A percentile compares a stretch with the other conserved stretches of the same genome.
These are phyloP conservation scores for Nemapogon koenigi DNA, from an alignment of 2,888 invertebrate species.

Conservation along the genomic window DNA sequence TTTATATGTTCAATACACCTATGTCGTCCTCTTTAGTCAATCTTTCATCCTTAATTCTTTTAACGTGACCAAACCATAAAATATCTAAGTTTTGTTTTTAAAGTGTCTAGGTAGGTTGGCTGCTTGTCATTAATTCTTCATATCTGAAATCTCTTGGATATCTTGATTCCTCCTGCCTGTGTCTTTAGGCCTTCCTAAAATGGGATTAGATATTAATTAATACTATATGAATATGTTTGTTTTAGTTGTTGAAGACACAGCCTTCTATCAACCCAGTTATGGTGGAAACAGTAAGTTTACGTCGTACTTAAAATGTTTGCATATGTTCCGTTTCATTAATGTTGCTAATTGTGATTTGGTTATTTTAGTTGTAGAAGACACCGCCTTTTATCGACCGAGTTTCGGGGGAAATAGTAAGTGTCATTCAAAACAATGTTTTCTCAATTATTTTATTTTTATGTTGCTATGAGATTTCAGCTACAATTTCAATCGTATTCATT, in stretches of 20 bases:
- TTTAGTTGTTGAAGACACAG: constrained; percentile 5
- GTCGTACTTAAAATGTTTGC: neutral
- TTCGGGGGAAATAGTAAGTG: constrained; percentile 3
- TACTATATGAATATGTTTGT: neutral
- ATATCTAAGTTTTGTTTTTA: too few species aligned
- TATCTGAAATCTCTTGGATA: too few species aligned
- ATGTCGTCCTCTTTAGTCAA: too few species aligned
- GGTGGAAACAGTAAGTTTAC: constrained; percentile 5
- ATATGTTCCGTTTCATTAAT: too few species aligned
- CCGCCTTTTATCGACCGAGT: constrained; percentile 3
- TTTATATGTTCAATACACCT: too few species aligned
- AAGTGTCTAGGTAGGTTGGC: too few species aligned
- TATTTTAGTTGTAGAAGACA: constrained; percentile 7
- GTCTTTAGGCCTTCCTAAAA: too few species aligned
- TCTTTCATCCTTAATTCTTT: too few species aligned
- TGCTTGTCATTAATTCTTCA: too few species aligned
- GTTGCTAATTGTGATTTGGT: too few species aligned
- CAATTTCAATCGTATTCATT: neutral
- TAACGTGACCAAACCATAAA: too few species aligned
- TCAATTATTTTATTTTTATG: neutral
- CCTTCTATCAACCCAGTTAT: constrained; percentile 5
- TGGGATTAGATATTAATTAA: constrained; percentile 1
- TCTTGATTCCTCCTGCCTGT: too few species aligned
- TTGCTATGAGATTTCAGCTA: neutral
- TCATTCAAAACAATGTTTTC: neutral